These are phyloP conservation scores for Microplitis mediator DNA, from an alignment of 1,140 invertebrate species.

Conservation along the genomic window DNA sequence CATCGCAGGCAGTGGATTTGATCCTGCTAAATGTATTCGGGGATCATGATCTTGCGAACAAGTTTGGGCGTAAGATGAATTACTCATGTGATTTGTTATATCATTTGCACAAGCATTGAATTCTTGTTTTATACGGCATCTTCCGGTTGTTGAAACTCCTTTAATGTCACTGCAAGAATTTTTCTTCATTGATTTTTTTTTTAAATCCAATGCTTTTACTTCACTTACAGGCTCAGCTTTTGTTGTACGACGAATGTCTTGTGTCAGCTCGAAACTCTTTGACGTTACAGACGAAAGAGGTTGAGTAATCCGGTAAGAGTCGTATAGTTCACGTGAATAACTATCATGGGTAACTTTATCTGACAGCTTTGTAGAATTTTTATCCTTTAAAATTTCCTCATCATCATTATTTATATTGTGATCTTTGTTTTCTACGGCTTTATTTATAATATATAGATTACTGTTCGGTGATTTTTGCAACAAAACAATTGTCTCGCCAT, in stretches of 20 bases:
- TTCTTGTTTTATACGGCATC: slow-evolving; percentile 50
- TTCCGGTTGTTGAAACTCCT: slow-evolving; percentile 26
- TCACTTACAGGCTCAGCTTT: not conserved
- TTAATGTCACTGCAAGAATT: slow-evolving; percentile 23
- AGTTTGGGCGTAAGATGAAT: slow-evolving; percentile 40
- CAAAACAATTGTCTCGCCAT: slow-evolving; percentile 56
- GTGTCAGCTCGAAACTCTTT: not conserved
- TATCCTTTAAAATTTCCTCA: slow-evolving; percentile 6
- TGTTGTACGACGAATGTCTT: not conserved
- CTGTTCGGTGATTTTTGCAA: slow-evolving; percentile 58
- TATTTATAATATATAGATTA: slow-evolving; percentile 60
- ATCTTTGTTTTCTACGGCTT: slow-evolving; percentile 51
- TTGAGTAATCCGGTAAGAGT: slow-evolving; percentile 10
- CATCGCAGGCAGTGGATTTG: slow-evolving; percentile 36
- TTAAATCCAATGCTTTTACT: slow-evolving; percentile 1
- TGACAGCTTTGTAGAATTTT: not conserved
- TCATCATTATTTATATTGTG: slow-evolving; percentile 42
- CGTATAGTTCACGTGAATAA: slow-evolving; percentile 19
- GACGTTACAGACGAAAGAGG: not conserved
- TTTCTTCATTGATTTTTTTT: not conserved
- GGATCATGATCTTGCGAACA: slow-evolving; percentile 42
- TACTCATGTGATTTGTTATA: slow-evolving; percentile 26
- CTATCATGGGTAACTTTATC: slow-evolving; percentile 5
- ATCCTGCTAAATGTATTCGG: slow-evolving; percentile 39
- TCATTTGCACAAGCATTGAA: slow-evolving; percentile 30